Base-by-base conservation (phyloP, 2,888 invertebrate genomes). In the Cistogaster globosa region DNA sequence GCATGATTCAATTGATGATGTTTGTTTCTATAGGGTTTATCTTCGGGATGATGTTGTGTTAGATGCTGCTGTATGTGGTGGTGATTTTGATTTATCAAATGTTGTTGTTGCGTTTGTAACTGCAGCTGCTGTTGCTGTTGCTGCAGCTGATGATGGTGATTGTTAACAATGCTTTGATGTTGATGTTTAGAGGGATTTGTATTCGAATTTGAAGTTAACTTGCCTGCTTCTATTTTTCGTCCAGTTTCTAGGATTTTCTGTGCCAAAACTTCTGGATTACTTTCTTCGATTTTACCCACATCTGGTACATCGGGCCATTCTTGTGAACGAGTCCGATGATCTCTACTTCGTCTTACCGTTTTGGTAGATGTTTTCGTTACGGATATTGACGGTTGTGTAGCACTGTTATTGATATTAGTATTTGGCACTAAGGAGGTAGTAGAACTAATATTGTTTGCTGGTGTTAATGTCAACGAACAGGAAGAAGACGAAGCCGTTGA, bases 241-340 rank as follows among this genome's bases (percentile, higher is more conserved):
- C 97, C 97, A 0, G 97, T 97, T 92, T 97, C 97, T 51, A 97
- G 93, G 87, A 98, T 97, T 92, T 98, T 98, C 92, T 97, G 97
- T 0, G 97, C 97, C 74, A 97, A 93, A 71, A 97, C 94, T 92
- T 97, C 97, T 0, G 97, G 97, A 93, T 98, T 97, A 91, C 97
- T 97, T 91, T 98, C 98, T 90, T 97, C 97, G 83, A 97, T 97
- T 92, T 97, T 97, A 1, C 96, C 97, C 71, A 97, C 95, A 88
- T 97, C 97, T 1, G 97, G 97, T 42, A 97, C 96, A 89, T 97
- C 97, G 0, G 97, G 97, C 97, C 97, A 97, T 90, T 97, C 97
- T 90, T 97, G 97, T 0, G 97, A 97, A 3, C 97, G 94, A 8
- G 96, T 95, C 20, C 97, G 94, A 88, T 96, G 95, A 88, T 97